A percentile compares a stretch with the other conserved stretches of the same genome.
phyloP scores from a whole-genome alignment of 1,140 invertebrate genomes.

The Aphis craccivora region DNA sequence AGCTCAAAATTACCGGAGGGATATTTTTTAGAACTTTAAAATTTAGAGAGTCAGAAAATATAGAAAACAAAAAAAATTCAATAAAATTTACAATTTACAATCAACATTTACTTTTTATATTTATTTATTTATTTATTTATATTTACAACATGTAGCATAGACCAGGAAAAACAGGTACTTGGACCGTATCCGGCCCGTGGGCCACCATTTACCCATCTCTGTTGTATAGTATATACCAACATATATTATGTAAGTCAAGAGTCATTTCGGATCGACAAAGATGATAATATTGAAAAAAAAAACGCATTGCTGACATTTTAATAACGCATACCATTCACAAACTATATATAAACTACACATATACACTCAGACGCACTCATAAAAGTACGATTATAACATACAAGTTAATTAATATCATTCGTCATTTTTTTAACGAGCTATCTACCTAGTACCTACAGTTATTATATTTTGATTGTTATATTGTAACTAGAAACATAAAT shows the following conservation, averaged over 20 bases:
- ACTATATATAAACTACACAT: neutral
- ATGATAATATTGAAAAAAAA: neutral
- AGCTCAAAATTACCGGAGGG: no score
- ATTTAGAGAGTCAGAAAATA: no score
- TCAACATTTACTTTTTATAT: no score
- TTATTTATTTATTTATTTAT: no score
- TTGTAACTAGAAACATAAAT: neutral
- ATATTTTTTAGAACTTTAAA: no score
- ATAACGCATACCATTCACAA: slow-evolving; percentile 6
- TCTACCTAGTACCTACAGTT: neutral
- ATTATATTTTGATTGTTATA: neutral
- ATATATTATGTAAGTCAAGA: neutral
- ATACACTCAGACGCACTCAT: neutral
- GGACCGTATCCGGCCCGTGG: no score
- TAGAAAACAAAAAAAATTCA: no score
- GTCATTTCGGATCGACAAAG: neutral
- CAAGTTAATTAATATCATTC: slow-evolving; percentile 35
- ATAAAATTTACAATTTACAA: no score
- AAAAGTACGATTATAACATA: slow-evolving; percentile 26
- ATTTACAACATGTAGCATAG: no score
- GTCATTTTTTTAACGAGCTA: neutral
- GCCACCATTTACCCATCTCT: no score
- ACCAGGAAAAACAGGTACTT: no score
- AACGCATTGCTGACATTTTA: slow-evolving; percentile 11
- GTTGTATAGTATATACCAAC: neutral